Conservation (phyloP, 2,797 vertebrate genomes). For the Enteromius afrohamiltoni region DNA sequence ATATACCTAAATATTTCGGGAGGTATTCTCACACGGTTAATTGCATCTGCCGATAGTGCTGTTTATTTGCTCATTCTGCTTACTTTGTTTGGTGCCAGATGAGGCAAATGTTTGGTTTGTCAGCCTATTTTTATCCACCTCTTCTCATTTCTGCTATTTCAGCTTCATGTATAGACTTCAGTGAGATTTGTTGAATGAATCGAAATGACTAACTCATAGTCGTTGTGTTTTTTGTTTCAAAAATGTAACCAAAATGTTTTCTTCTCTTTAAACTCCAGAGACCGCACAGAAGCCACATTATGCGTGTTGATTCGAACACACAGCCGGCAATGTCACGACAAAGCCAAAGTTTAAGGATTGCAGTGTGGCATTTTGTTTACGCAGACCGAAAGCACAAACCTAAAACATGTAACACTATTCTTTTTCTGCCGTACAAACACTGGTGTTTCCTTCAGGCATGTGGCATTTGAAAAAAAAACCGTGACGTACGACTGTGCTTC, state of each 20-base stretch:
- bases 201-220: not conserved
- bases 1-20: not conserved
- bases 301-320: not conserved
- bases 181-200: not conserved
- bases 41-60: not conserved
- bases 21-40: not conserved
- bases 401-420: conserved; percentile 6
- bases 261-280: not conserved
- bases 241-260: not conserved
- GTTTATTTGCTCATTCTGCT: conserved; percentile 1
- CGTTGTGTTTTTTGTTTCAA: not conserved
- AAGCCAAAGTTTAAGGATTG: conserved; percentile 9
- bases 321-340: conserved; percentile 10
- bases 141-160: not conserved
- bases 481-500: conserved; percentile 11
- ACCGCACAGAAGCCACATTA: not conserved
- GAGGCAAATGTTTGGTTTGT: not conserved
- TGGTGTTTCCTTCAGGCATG: conserved; percentile 11
- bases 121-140: not conserved
- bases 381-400: not conserved
- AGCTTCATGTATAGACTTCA: not conserved
- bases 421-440: conserved; percentile 4
- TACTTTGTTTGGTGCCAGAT: not conserved
- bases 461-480: conserved; percentile 32
- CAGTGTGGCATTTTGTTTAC: not conserved